Conservation (phyloP, 2,113 vertebrate genomes). For the Mormyrus lacerda region DNA sequence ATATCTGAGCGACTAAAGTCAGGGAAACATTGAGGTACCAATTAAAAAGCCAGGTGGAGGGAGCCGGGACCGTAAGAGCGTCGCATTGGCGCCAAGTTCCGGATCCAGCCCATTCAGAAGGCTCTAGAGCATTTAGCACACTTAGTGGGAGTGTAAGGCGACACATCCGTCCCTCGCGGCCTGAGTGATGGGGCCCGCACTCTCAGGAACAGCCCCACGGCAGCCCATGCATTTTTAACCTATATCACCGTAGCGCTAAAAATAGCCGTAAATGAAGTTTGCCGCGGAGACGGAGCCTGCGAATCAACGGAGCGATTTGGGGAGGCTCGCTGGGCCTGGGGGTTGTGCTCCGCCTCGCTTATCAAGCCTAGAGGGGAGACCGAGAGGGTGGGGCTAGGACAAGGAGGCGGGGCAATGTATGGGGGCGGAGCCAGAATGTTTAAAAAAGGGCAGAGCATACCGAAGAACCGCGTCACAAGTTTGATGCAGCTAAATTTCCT, state of each 20-base stretch:
- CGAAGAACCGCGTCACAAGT: not conserved
- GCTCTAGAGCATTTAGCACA: not conserved
- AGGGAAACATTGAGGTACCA: not conserved
- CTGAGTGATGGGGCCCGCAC: not conserved
- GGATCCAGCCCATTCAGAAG: not conserved
- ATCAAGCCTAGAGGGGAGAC: not conserved
- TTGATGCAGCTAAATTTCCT: not conserved
- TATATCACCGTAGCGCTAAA: not conserved
- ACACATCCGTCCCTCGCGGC: not conserved
- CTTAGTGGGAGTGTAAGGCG: not conserved
- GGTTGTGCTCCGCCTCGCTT: not conserved
- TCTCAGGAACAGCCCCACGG: not conserved
- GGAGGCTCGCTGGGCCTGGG: not conserved
- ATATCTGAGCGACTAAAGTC: not conserved
- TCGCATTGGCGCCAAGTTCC: no score
- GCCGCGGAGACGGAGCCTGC: not conserved
- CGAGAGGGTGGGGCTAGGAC: not conserved
- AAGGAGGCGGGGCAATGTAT: not conserved
- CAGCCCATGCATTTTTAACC: slow-evolving; percentile 1
- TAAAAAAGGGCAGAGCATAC: not conserved
- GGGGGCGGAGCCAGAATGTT: not conserved
- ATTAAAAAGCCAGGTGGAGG: not conserved
- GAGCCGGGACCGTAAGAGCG: not conserved
- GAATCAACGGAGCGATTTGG: not conserved
- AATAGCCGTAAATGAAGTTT: not conserved